Percentiles rank a stretch among this genome's conserved stretches.
Conservation (phyloP, 2,113 vertebrate genomes). For the Triplophysa dalaica region DNA sequence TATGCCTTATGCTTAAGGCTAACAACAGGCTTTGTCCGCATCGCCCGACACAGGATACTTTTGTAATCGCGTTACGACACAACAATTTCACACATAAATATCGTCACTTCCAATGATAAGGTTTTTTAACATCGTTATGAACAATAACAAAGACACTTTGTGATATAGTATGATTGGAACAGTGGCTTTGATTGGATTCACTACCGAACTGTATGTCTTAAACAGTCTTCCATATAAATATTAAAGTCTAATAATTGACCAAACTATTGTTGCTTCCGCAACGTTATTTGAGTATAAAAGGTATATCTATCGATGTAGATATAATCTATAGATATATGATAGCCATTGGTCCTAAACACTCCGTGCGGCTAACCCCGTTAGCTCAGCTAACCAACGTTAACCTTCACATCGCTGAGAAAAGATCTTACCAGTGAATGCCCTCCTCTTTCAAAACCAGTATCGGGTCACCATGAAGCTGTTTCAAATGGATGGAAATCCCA, state of each 20-base stretch:
- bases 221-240: neutral
- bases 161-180: neutral
- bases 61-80: slow-evolving; percentile 22
- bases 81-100: neutral
- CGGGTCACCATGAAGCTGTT: slow-evolving; percentile 26
- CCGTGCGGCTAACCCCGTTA: slow-evolving; percentile 23
- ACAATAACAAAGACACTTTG: neutral
- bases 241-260: neutral
- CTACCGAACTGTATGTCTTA: neutral
- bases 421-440: slow-evolving; percentile 43
- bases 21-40: slow-evolving; percentile 41
- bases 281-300: neutral
- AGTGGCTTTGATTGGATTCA: slow-evolving; percentile 14
- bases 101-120: neutral
- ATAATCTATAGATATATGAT: neutral
- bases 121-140: neutral
- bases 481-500: slow-evolving; percentile 1
- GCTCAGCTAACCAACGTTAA: slow-evolving; percentile 35
- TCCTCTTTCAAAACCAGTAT: slow-evolving; percentile 20
- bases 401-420: slow-evolving; percentile 18
- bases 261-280: neutral
- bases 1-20: neutral
- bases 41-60: slow-evolving; percentile 20
- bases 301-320: neutral
- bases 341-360: neutral